These are phyloP conservation scores for Heliopora coerulea DNA, from an alignment of 92 coral and sea anemone species.

Conservation along the genomic window DNA sequence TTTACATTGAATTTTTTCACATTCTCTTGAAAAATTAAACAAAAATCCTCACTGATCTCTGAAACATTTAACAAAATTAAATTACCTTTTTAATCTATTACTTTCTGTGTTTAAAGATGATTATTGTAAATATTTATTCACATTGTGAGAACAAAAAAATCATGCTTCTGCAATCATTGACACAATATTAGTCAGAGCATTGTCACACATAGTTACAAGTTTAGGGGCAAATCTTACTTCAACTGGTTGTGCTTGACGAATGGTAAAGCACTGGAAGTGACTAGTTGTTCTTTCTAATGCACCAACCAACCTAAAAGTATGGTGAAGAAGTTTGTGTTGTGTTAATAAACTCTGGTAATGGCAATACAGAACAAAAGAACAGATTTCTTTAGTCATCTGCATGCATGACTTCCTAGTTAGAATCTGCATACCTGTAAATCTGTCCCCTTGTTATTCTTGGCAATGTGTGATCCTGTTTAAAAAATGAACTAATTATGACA, in stretches of 20 bases:
- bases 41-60: too few relatives aligned
- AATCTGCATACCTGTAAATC: constrained; percentile 78
- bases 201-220: constrained; percentile 55
- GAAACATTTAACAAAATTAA: too few relatives aligned
- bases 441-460: constrained; percentile 92
- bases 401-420: too few relatives aligned
- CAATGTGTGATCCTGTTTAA: constrained; percentile 70
- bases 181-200: constrained; percentile 67
- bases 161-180: constrained; percentile 72
- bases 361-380: too few relatives aligned
- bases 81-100: too few relatives aligned
- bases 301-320: constrained; percentile 69
- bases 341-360: too few relatives aligned
- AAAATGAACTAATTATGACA: too few relatives aligned
- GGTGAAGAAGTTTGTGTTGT: too few relatives aligned
- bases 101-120: neutral
- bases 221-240: constrained; percentile 52
- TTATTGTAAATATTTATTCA: neutral
- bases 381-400: too few relatives aligned
- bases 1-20: too few relatives aligned
- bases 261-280: constrained; percentile 73
- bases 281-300: constrained; percentile 75
- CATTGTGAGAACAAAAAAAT: constrained; percentile 1
- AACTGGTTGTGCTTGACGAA: constrained; percentile 70
- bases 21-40: too few relatives aligned